phyloP scores from a whole-genome alignment of 1,140 invertebrate genomes.

The Philaenus spumarius region DNA sequence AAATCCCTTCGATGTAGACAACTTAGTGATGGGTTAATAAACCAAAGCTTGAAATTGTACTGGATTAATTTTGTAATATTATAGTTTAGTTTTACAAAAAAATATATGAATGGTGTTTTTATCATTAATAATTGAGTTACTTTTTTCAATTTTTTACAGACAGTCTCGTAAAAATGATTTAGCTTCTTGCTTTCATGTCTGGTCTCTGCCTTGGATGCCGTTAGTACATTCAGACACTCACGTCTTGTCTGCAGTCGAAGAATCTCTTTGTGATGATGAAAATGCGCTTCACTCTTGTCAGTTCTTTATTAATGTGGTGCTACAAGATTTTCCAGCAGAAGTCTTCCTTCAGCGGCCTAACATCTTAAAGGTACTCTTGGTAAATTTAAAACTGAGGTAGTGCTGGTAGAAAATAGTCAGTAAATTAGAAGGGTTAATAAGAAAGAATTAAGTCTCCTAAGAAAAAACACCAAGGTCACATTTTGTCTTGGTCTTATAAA shows the following conservation, averaged over 20 bases:
- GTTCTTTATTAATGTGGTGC: constrained; percentile 56
- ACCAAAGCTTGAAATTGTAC: background rate
- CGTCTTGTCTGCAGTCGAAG: constrained; percentile 47
- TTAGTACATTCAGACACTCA: constrained; percentile 47
- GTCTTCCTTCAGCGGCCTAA: constrained; percentile 58
- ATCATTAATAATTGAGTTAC: background rate
- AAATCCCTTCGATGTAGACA: no score
- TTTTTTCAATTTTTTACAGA: background rate
- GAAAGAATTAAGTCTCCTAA: no score
- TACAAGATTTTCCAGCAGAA: constrained; percentile 60
- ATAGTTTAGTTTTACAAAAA: background rate
- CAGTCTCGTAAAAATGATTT: background rate
- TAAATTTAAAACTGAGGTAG: no score
- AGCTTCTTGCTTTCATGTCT: background rate
- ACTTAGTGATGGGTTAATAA: no score
- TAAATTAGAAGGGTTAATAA: no score
- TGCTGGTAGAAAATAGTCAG: no score
- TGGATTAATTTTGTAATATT: background rate
- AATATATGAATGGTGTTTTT: background rate
- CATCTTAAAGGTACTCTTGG: constrained; percentile 47
- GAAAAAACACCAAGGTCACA: no score
- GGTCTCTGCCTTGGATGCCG: constrained; percentile 49
- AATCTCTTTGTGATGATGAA: constrained; percentile 42
- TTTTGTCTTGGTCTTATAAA: no score
- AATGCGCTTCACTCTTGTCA: constrained; percentile 47